Base-by-base conservation (phyloP, 2,113 vertebrate genomes). In the Passer domesticus region DNA sequence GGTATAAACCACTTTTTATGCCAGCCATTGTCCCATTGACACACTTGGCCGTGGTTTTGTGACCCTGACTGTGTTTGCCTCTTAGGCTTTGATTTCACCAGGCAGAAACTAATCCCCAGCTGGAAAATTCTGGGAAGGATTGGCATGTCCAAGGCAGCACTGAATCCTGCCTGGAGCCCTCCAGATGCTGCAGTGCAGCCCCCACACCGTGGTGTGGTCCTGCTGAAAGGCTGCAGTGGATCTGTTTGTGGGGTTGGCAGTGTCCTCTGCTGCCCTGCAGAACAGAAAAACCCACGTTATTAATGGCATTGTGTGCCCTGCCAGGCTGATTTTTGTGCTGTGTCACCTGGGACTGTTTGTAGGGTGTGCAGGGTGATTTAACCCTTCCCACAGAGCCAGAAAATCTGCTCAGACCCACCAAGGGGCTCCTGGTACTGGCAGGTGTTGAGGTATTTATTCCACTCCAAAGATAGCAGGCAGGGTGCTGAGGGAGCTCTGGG, bases 391-490 rank as follows among this genome's bases (percentile, higher is more conserved):
- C 0, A 0, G 37, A 76, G 43, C 28, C 68, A 41, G 19, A 55
- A 70, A 21, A 13, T 2, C 60, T 5, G 47, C 64, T 43, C 9
- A 30, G 35, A 37, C 0, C 18, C 1, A 1, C 5, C 0, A 3
- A 16, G 28, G 17, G 30, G 9, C 50, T 73, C 10, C 58, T 66
- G 9, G 2, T 13, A 0, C 11, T 24, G 46, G 11, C 56, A 33
- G 49, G 3, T 18, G 1, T 1, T 12, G 59, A 35, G 39, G 52
- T 31, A 3, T 52, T 72, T 56, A 58, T 93, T 79, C 10, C 58
- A 28, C 52, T 58, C 2, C 76, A 53, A 3, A 20, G 37, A 22
- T 0, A 6, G 25, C 80, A 77, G 83, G 16, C 41, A 39, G 23
- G 35, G 25, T 60, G 52, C 82, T 47, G 82, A 35, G 59, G 75